A percentile compares a stretch with the other conserved stretches of the same genome.
Evolutionary conservation across 2,888 invertebrate genomes (phyloP).

Genomic region (Gari tellinella): DNA sequence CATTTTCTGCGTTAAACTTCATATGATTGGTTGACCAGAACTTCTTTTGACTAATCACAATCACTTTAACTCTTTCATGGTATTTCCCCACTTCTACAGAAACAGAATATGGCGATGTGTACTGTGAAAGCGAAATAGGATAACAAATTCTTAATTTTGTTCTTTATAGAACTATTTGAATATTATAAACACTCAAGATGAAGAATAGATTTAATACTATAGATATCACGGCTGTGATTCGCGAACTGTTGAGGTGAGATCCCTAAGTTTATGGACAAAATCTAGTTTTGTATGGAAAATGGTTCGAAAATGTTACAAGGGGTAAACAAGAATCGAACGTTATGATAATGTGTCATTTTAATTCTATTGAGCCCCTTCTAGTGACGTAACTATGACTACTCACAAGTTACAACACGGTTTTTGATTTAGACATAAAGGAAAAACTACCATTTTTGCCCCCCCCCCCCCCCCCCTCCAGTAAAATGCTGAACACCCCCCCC

Average conservation of each 20-base stretch:
- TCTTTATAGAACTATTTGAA: neutral
- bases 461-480: too few species aligned
- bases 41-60: neutral
- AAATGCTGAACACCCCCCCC: too few species aligned
- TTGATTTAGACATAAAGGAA: too few species aligned
- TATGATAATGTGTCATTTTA: conserved; percentile 58
- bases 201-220: conserved; percentile 96
- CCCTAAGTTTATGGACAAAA: too few species aligned
- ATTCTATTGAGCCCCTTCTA: neutral
- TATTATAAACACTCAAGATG: conserved; percentile 87
- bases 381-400: neutral
- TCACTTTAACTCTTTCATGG: neutral
- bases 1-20: neutral
- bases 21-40: neutral
- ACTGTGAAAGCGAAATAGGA: neutral
- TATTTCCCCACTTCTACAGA: neutral
- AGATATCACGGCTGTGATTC: conserved; percentile 95
- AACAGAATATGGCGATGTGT: conserved; percentile 11
- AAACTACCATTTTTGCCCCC: too few species aligned
- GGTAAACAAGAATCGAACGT: too few species aligned
- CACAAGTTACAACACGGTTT: too few species aligned
- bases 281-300: too few species aligned
- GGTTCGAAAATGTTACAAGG: too few species aligned
- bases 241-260: conserved; percentile 86
- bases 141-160: neutral